Evolutionary conservation across 2,888 invertebrate species (phyloP), one percentile per base, ranked within the genome.

Genomic region (Phyllotreta cruciferae): DNA sequence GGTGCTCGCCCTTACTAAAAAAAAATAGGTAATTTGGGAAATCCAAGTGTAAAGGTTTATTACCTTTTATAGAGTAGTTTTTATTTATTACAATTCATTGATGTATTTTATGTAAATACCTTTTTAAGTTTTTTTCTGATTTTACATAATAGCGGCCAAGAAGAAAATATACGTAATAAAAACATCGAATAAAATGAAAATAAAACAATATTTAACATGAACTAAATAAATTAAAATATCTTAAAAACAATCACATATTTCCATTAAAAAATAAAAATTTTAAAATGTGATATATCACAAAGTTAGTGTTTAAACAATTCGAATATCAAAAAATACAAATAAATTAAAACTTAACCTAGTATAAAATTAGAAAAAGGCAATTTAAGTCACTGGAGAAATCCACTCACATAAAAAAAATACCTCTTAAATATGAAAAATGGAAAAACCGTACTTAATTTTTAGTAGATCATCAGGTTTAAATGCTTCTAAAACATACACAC

Each of bases 281-380:
- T 44, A 55, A 64, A 62, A 56, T 52, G 64, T 61, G 64, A 64
- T 57, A 24, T 64, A 68, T 70, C 66, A 67, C 66, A 68, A 69
- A 64, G 67, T 62, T 66, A 66, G 60, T 66, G 64, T 68, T 57
- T 56, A 57, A 66, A 63, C 37, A 14, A 37, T 66, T 61, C 57
- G 14, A 63, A 63, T 60, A 56, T 64, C 56, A 66, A 60, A 41
- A 60, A 54, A 35, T 11, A 35, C 63, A 41, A 66, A 67, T 60
- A 62, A 67, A 62, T 60, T 53, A 64, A 56, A 41, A 56, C 55
- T 62, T 67, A 62, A 55, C 13, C 56, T 63, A 66, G 34, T 60
- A 56, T 56, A 68, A 56, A 66, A 44, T 14, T 36, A 50, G n/a
- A 58, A 58, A 41, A 57, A 13, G 7, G 54, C 38, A 61, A 38